A percentile compares a stretch with the other conserved stretches of the same genome.
Evolutionary conservation across 2,888 invertebrate genomes (phyloP).

Genomic region (Caenorhabditis plicata): DNA sequence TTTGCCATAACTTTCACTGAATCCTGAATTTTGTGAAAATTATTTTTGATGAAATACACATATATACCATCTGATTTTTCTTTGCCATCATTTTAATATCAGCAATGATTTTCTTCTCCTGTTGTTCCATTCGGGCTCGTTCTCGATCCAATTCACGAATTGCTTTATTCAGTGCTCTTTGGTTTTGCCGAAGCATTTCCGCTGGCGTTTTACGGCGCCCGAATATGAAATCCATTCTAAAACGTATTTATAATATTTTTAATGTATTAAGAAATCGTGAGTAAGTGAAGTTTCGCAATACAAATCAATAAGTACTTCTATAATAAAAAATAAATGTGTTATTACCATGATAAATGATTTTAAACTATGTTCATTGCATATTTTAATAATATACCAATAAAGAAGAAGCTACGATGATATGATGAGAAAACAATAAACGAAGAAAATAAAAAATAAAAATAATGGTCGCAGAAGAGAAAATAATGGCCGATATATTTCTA

Average conservation of each 20-base stretch:
- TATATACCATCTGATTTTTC: conserved; percentile 89
- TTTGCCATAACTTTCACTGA: conserved; percentile 99
- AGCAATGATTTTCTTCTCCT: conserved; percentile 95
- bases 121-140: conserved; percentile 81
- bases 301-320: no score
- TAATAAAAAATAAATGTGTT: no score
- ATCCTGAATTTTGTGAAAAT: conserved; percentile 73
- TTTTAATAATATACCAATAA: no score
- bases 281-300: no score
- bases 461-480: no score
- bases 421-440: no score
- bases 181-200: conserved; percentile 96
- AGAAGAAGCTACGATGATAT: no score
- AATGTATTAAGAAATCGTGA: no score
- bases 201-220: conserved; percentile 94
- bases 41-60: background rate
- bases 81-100: conserved; percentile 99
- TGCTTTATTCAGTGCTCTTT: conserved; percentile 92
- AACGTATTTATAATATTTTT: background rate
- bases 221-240: conserved; percentile 74
- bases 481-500: no score
- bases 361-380: no score
- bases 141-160: conserved; percentile 86
- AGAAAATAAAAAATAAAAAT: no score
- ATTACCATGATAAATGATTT: no score